Conservation (phyloP, 2,797 vertebrate species). For the Myiotriccus ornatus region DNA sequence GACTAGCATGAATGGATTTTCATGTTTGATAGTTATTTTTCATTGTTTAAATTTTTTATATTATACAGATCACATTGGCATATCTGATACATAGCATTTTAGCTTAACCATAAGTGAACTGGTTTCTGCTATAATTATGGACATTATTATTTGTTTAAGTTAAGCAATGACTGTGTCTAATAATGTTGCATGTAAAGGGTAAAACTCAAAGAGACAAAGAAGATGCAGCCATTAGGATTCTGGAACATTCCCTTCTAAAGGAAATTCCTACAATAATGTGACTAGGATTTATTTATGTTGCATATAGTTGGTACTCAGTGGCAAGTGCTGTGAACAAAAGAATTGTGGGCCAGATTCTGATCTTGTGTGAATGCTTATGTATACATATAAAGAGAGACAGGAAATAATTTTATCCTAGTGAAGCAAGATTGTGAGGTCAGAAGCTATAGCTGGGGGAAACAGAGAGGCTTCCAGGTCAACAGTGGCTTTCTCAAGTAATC, state of each 20-base stretch:
- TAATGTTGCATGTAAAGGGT: not conserved
- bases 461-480: not conserved
- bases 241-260: not conserved
- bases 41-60: conserved; percentile 10
- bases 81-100: not conserved
- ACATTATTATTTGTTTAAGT: conserved; percentile 5
- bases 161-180: not conserved
- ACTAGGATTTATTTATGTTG: not conserved
- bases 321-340: not conserved
- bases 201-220: conserved; percentile 1
- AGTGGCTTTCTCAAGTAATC: not conserved
- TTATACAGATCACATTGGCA: not conserved
- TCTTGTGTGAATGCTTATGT: not conserved
- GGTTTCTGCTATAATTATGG: not conserved
- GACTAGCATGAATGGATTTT: conserved; percentile 12
- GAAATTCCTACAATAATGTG: not conserved
- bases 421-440: not conserved
- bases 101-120: not conserved
- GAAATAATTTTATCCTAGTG: not conserved
- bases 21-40: conserved; percentile 28
- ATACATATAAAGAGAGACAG: not conserved
- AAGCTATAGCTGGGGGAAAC: not conserved
- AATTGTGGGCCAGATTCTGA: not conserved
- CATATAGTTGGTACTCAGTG: not conserved
- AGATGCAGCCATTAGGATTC: conserved; percentile 49